phyloP scores from a whole-genome alignment of 2,113 vertebrate genomes.

The Bostrychus sinensis region DNA sequence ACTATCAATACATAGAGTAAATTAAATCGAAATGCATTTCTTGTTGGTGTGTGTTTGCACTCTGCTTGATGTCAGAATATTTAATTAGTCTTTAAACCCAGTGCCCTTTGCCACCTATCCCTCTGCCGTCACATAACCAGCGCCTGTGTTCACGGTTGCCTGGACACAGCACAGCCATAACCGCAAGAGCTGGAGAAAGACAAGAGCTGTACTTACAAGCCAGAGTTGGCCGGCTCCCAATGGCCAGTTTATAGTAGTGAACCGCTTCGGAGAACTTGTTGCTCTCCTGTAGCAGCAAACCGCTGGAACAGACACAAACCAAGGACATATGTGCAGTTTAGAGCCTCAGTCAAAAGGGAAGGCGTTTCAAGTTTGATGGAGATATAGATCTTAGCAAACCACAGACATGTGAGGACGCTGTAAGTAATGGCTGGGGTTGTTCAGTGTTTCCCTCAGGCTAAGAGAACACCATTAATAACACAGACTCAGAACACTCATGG shows the following conservation, averaged over 20 bases:
- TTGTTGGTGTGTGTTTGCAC: background rate
- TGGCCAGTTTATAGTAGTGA: conserved; percentile 97
- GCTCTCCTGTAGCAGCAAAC: conserved; percentile 96
- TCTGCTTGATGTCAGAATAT: conserved; percentile 15
- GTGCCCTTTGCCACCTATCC: conserved; percentile 59
- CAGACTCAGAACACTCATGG: conserved; percentile 40
- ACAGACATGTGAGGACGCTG: conserved; percentile 23
- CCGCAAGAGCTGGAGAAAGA: conserved; percentile 62
- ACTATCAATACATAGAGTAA: background rate
- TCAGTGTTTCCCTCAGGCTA: conserved; percentile 29
- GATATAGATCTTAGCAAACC: conserved; percentile 32
- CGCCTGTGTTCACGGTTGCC: conserved; percentile 59
- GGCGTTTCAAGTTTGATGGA: conserved; percentile 6
- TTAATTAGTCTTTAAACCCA: conserved; percentile 41
- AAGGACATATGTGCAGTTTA: conserved; percentile 4
- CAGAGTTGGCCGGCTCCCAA: conserved; percentile 95
- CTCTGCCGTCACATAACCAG: conserved; percentile 48
- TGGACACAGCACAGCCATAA: conserved; percentile 64
- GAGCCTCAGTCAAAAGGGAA: conserved; percentile 16
- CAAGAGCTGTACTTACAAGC: conserved; percentile 92
- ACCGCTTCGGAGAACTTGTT: conserved; percentile 95
- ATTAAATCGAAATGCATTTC: background rate
- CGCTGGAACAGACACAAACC: conserved; percentile 77
- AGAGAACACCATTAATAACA: conserved; percentile 60
- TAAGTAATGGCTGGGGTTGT: conserved; percentile 31